Conservation (phyloP, 2,113 vertebrate species). For the Jaculus jaculus region DNA sequence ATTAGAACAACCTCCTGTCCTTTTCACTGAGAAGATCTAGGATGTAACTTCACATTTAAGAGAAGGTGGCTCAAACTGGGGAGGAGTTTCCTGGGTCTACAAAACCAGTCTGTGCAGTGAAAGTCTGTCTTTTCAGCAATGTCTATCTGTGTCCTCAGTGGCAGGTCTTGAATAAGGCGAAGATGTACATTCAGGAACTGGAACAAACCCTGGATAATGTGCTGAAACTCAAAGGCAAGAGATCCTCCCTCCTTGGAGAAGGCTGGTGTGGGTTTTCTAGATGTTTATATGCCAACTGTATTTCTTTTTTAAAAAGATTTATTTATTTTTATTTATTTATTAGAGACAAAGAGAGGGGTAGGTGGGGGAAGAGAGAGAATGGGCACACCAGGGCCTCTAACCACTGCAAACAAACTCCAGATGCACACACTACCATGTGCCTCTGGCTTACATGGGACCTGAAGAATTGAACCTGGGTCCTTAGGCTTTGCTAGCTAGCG, state of each 20-base stretch:
- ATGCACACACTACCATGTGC: no score
- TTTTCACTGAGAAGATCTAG: background rate
- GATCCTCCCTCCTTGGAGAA: background rate
- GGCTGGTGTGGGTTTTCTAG: background rate
- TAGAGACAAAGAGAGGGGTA: no score
- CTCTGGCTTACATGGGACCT: no score
- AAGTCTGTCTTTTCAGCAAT: slow-evolving; percentile 41
- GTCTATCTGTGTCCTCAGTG: slow-evolving; percentile 85
- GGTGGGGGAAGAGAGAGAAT: no score
- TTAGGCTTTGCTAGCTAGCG: no score
- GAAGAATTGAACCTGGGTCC: no score
- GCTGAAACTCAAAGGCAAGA: slow-evolving; percentile 88
- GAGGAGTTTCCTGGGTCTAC: background rate
- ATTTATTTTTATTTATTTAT: no score
- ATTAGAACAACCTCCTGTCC: background rate
- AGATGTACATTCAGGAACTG: slow-evolving; percentile 86
- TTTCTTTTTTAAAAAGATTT: no score
- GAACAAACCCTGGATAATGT: slow-evolving; percentile 86
- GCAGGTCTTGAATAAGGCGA: slow-evolving; percentile 88
- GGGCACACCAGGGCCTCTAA: no score
- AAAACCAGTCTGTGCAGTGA: background rate
- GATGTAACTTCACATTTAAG: background rate
- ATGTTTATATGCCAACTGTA: no score
- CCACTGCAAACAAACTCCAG: no score
- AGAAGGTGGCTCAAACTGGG: background rate